Evolutionary conservation across 2,888 invertebrate genomes (phyloP).

Genomic region (Hipparchia sbordonii): DNA sequence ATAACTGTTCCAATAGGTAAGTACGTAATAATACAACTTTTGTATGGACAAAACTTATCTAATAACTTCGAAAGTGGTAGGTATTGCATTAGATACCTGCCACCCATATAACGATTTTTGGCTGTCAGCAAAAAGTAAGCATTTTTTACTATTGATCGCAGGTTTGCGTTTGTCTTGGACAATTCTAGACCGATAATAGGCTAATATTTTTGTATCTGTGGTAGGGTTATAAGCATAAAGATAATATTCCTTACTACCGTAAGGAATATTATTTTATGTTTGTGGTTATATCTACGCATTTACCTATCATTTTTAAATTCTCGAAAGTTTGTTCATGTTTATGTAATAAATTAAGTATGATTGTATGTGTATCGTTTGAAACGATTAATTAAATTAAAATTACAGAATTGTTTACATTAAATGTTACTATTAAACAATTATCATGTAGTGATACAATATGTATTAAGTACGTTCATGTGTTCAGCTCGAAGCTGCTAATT

Average conservation of each 20-base stretch:
- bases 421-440: conserved; percentile 42
- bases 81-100: too few relatives aligned
- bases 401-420: conserved; percentile 43
- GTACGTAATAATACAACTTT: conserved; percentile 14
- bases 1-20: conserved; percentile 25
- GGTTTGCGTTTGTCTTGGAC: too few relatives aligned
- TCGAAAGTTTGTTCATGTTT: conserved; percentile 13
- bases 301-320: not conserved
- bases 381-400: conserved; percentile 49
- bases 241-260: too few relatives aligned
- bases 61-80: too few relatives aligned
- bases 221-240: too few relatives aligned
- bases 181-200: too few relatives aligned
- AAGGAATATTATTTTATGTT: too few relatives aligned
- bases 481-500: conserved; percentile 68
- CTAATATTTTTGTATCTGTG: too few relatives aligned
- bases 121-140: too few relatives aligned
- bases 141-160: too few relatives aligned
- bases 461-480: conserved; percentile 51
- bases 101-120: too few relatives aligned
- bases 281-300: too few relatives aligned
- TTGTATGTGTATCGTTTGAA: conserved; percentile 55
- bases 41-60: not conserved
- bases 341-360: conserved; percentile 36
- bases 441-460: conserved; percentile 36